Conservation (phyloP, 1,140 invertebrate species). For the Armadillidium nasatum region DNA sequence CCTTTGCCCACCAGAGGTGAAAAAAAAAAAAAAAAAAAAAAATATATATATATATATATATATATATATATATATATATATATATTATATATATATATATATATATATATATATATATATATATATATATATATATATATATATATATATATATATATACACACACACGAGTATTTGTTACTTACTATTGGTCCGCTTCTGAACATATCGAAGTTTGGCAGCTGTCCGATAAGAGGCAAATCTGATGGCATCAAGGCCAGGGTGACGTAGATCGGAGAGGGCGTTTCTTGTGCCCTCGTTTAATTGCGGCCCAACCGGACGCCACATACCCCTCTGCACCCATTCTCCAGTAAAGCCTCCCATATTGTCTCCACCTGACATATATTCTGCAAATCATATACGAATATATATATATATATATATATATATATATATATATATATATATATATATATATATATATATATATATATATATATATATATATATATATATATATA, state of each 20-base stretch:
- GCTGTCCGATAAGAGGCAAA: constrained; percentile 96
- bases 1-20: too few species aligned
- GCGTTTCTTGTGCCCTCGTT: neutral
- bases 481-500: constrained; percentile 6
- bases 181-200: constrained; percentile 90
- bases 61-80: too few species aligned
- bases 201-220: constrained; percentile 92
- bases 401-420: neutral
- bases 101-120: too few species aligned
- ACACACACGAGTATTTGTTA: too few species aligned
- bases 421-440: neutral
- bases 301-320: neutral
- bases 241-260: constrained; percentile 76
- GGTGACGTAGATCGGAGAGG: constrained; percentile 34
- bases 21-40: too few species aligned
- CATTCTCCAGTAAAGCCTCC: neutral
- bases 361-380: neutral
- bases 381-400: neutral
- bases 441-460: neutral
- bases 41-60: too few species aligned
- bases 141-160: too few species aligned
- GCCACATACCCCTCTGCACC: neutral
- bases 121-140: too few species aligned
- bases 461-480: neutral
- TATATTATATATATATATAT: too few species aligned